phyloP scores from a whole-genome alignment of 2,888 invertebrate genomes.

The Xylota segnis region DNA sequence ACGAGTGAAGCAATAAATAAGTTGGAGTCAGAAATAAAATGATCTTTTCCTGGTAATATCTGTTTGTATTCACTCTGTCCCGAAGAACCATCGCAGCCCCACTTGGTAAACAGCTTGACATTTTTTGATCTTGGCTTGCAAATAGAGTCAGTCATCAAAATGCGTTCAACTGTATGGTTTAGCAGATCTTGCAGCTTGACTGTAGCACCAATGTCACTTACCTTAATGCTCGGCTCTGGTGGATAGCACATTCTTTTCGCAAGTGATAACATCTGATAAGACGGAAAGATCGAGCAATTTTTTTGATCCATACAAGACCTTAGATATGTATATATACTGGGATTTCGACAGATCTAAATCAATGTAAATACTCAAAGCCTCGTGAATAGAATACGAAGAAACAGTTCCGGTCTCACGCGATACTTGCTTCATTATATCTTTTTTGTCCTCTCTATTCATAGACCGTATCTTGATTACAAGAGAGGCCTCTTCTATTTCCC shows the following conservation, averaged over 20 bases:
- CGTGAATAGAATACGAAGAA: not conserved
- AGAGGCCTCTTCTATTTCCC: no score
- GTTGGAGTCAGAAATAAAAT: no score
- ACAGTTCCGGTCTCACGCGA: not conserved
- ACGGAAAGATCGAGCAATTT: no score
- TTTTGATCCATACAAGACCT: no score
- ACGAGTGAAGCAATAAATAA: no score
- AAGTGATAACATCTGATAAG: not conserved
- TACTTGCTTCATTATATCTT: no score
- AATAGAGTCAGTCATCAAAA: conserved; percentile 6
- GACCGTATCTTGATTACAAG: no score
- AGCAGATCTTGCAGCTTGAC: not conserved
- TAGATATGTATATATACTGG: no score
- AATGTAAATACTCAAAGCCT: not conserved
- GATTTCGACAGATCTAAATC: not conserved
- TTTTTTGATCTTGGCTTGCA: no score
- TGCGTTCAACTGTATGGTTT: conserved; percentile 12
- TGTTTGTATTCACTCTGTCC: conserved; percentile 27
- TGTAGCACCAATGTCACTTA: not conserved
- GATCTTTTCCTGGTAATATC: not conserved
- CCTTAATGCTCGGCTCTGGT: not conserved
- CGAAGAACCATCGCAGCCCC: conserved; percentile 29
- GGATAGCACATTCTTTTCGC: not conserved
- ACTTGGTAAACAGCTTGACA: not conserved
- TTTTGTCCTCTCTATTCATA: no score